A percentile compares a stretch with the other conserved stretches of the same genome.
phyloP scores from a whole-genome alignment of 2,797 vertebrate species.

The Sebastiscus albofasciatus region DNA sequence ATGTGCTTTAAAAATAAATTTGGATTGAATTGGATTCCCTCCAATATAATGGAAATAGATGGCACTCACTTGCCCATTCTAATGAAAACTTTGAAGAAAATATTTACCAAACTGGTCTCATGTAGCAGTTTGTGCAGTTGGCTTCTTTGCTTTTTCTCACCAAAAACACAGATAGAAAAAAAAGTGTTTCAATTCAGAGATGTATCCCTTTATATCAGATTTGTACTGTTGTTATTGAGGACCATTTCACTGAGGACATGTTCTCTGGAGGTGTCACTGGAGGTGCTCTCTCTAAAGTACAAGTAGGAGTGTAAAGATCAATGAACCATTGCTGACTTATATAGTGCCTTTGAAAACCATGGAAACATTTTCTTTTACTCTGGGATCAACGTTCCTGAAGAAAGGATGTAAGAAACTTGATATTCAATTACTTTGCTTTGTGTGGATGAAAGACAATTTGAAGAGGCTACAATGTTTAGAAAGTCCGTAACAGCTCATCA shows the following conservation, averaged over 20 bases:
- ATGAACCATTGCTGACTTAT: neutral
- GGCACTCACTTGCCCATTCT: neutral
- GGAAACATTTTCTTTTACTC: neutral
- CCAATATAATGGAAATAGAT: neutral
- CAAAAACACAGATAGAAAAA: neutral
- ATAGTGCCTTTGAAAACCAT: neutral
- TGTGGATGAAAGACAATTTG: neutral
- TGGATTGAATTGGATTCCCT: no score
- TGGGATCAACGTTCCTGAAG: neutral
- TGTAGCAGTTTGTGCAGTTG: neutral
- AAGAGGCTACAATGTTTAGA: neutral
- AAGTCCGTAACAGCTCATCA: neutral
- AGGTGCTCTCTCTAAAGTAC: neutral
- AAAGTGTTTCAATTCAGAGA: neutral
- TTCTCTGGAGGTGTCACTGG: neutral
- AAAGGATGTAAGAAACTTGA: neutral
- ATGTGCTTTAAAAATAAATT: no score
- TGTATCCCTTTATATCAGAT: neutral
- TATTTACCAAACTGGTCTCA: no score
- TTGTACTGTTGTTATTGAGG: neutral
- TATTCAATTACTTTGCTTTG: neutral
- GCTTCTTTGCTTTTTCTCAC: neutral
- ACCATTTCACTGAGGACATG: neutral
- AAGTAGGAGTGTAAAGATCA: neutral
- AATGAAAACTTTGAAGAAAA: no score